Base-by-base conservation (phyloP, 2,113 vertebrate species). In the Hydropotes inermis region DNA sequence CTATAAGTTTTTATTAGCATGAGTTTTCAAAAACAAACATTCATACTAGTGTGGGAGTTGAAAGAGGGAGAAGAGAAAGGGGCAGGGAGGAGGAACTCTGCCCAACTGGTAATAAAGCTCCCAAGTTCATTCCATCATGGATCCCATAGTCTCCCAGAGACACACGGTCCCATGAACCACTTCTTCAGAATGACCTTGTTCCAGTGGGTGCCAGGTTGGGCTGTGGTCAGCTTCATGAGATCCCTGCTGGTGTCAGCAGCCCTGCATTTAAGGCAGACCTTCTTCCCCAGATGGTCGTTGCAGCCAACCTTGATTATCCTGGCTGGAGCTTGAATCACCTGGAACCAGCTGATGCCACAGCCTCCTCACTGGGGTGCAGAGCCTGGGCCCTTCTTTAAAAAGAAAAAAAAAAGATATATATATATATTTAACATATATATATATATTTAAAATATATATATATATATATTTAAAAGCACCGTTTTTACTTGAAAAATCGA, bases 391-490 rank as follows among this genome's bases (percentile, higher is more conserved):
- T 45, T 27, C 39, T 50, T 33, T 19, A 10, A n/a, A 17, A n/a
- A 17, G 17, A n/a, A 61, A 60, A 14, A 33, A n/a, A 64, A 67
- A 8, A 4, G 16, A 16, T 17, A 16, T 33, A 7, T 16, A 33
- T 19, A 67, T n/a, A n/a, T 9, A 19, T 67, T n/a, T 19, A 19
- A 43, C n/a, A n/a, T n/a, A n/a, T n/a, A n/a, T n/a, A n/a, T n/a
- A n/a, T n/a, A n/a, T n/a, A n/a, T n/a, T n/a, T n/a, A 4, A 33
- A 6, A 17, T 2, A 16, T 4, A 16, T n/a, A 16, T 33, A 7
- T 16, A 33, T 19, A 67, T n/a, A n/a, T 9, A 19, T 67, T n/a
- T 19, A 19, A 43, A 16, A 93, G 43, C 3, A 12, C 11, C 7
- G 1, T 64, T 86, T 95, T 81, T 93, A 87, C 43, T 91, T n/a